These are phyloP conservation scores for Mixornis gularis DNA, from an alignment of 2,113 vertebrate genomes.

Conservation along the genomic window DNA sequence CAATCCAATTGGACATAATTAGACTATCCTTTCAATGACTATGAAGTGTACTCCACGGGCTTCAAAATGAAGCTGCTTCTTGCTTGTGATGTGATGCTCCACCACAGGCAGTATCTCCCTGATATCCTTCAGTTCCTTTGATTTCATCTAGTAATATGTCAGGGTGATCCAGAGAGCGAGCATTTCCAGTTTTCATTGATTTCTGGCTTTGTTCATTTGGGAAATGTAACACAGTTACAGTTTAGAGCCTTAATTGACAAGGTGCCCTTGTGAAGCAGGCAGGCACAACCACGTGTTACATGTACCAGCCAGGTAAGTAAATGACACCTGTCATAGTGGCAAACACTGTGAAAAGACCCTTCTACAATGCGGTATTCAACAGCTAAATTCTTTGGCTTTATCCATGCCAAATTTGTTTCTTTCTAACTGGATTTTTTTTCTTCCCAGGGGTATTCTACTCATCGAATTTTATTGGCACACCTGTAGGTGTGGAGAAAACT, in stretches of 20 bases:
- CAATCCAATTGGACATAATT: not conserved
- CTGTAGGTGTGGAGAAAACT: not conserved
- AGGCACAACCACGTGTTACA: not conserved
- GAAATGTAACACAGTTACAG: not conserved
- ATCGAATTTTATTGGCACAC: not conserved
- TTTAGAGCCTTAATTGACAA: not conserved
- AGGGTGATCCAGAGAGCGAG: not conserved
- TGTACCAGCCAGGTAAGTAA: not conserved
- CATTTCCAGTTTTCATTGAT: not conserved
- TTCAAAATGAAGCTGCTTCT: not conserved
- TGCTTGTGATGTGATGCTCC: not conserved
- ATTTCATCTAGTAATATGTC: not conserved
- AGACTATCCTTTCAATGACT: no score
- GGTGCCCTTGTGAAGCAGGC: not conserved
- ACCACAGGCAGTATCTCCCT: not conserved
- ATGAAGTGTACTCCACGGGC: no score
- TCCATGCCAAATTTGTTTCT: not conserved
- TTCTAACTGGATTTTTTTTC: not conserved
- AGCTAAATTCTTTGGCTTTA: not conserved
- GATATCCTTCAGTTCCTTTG: not conserved
- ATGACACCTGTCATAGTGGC: accelerated
- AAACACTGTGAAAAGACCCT: not conserved
- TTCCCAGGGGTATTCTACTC: not conserved
- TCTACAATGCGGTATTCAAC: not conserved
- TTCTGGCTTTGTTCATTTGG: not conserved